A percentile compares a stretch with the other conserved stretches of the same genome.
Evolutionary conservation across 2,797 vertebrate genomes (phyloP).

Genomic region (Silurus aristotelis): DNA sequence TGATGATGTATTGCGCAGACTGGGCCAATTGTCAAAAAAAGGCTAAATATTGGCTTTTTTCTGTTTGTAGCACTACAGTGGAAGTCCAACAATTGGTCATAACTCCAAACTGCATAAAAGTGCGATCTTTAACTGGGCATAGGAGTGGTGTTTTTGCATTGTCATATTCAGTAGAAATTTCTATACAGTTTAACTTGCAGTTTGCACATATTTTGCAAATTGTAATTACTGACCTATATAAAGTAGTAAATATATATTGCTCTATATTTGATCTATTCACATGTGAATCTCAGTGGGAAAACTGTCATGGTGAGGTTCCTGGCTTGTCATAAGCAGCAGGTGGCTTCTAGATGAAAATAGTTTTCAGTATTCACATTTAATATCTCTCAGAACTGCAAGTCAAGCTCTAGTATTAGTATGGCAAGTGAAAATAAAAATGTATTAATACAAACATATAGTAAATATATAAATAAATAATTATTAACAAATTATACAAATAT

Average conservation of each 20-base stretch:
- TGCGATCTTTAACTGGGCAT: background rate
- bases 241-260: background rate
- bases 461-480: too few relatives aligned
- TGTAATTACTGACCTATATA: too few relatives aligned
- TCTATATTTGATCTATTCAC: background rate
- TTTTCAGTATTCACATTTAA: background rate
- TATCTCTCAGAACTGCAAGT: background rate
- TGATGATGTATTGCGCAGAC: background rate
- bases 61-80: background rate
- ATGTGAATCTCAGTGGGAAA: background rate
- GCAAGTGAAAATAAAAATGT: background rate
- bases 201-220: background rate
- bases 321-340: background rate
- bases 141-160: background rate
- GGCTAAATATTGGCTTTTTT: background rate
- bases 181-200: background rate
- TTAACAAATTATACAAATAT: too few relatives aligned
- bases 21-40: background rate
- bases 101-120: background rate
- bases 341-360: conserved; percentile 5
- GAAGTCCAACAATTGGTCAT: background rate
- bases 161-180: background rate
- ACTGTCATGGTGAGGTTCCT: background rate
- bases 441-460: too few relatives aligned
- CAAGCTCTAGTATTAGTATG: too few relatives aligned